Percentiles rank a stretch among this genome's conserved stretches.
phyloP scores from a whole-genome alignment of 2,113 vertebrate genomes.

The Rostratula benghalensis region DNA sequence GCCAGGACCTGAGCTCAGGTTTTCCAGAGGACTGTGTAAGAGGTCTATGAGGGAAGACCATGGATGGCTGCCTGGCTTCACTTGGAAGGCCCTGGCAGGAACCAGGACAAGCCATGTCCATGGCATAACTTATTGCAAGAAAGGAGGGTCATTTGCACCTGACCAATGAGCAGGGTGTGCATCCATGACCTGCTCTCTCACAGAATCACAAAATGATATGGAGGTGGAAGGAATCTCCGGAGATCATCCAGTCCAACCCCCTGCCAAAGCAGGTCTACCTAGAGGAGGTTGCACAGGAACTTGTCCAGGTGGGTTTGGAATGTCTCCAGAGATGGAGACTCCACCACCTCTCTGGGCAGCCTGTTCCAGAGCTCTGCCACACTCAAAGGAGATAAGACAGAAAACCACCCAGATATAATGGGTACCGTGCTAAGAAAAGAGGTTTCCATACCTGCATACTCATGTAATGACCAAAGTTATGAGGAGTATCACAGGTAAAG shows the following conservation, averaged over 20 bases:
- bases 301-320: no score
- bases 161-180: not conserved
- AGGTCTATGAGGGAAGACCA: accelerated
- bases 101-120: accelerated
- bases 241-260: no score
- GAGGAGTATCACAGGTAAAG: not conserved
- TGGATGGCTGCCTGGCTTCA: not conserved
- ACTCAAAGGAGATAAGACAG: no score
- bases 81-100: not conserved
- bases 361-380: no score
- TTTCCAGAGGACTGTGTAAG: not conserved
- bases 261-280: no score
- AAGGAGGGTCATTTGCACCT: not conserved
- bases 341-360: no score
- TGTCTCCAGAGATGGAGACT: no score
- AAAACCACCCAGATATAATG: not conserved
- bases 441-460: not conserved
- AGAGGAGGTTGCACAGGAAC: no score
- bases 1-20: not conserved
- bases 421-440: not conserved
- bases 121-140: not conserved
- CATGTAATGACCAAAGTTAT: not conserved
- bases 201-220: no score
- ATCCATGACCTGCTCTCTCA: not conserved
- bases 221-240: no score